Evolutionary conservation across 2,113 vertebrate genomes (phyloP).

Genomic region (Paraplagusia blochii): DNA sequence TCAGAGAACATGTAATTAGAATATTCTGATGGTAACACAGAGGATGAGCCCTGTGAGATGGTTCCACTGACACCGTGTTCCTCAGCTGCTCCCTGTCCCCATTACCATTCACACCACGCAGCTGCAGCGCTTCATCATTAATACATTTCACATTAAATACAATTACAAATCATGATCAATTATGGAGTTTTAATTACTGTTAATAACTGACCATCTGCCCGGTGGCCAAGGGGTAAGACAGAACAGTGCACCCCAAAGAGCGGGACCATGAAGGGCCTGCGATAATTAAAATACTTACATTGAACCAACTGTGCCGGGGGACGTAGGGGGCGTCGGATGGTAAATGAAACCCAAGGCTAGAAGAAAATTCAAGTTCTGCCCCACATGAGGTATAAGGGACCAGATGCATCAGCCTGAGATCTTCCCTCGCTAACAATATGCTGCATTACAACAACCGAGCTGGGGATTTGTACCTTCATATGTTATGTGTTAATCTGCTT

Average conservation of each 20-base stretch:
- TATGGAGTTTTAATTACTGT: conserved; percentile 80
- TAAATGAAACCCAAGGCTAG: conserved; percentile 22
- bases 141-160: conserved; percentile 76
- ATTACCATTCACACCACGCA: conserved; percentile 63
- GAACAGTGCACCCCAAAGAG: conserved; percentile 50
- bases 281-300: conserved; percentile 55
- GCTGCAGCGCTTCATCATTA: conserved; percentile 73
- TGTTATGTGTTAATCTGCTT: too few relatives aligned
- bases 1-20: conserved; percentile 37
- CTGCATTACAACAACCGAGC: neutral
- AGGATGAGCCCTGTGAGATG: conserved; percentile 44
- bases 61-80: conserved; percentile 40
- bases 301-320: conserved; percentile 37
- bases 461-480: too few relatives aligned
- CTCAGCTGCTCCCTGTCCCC: conserved; percentile 38
- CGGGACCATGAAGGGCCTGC: conserved; percentile 50
- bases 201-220: conserved; percentile 86
- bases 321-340: conserved; percentile 8
- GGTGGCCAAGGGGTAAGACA: conserved; percentile 66
- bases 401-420: neutral
- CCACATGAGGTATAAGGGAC: conserved; percentile 1
- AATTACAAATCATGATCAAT: conserved; percentile 78
- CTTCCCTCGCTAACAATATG: neutral
- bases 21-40: conserved; percentile 27
- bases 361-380: neutral